These are phyloP conservation scores for Sacculina carcini DNA, from an alignment of 2,888 invertebrate species.

Conservation along the genomic window DNA sequence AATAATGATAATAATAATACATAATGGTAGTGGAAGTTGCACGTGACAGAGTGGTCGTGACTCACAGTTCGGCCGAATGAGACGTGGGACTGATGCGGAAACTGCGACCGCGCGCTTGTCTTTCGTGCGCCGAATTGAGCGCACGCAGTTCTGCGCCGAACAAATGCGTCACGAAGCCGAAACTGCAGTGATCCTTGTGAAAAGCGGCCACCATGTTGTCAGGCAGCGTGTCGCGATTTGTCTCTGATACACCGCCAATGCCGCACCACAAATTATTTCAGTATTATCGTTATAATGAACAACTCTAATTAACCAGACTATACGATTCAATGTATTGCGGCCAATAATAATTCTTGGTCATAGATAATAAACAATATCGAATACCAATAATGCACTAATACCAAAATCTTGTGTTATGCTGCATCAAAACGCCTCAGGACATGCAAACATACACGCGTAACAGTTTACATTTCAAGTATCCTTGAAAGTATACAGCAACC, in stretches of 20 bases:
- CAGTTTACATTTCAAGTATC: too few relatives aligned
- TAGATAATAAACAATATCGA: too few relatives aligned
- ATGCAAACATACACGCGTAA: too few relatives aligned
- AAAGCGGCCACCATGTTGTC: conserved; percentile 78
- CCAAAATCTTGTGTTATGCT: too few relatives aligned
- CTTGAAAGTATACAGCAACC: background rate
- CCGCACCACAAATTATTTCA: background rate
- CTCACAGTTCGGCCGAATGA: conserved; percentile 42
- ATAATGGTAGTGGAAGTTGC: too few relatives aligned
- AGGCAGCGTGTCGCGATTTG: conserved; percentile 71
- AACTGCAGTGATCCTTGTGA: conserved; percentile 71
- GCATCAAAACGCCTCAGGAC: too few relatives aligned
- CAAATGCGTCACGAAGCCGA: conserved; percentile 89
- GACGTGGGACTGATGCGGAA: conserved; percentile 75
- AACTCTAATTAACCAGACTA: too few relatives aligned
- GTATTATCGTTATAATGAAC: too few relatives aligned
- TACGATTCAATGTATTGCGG: too few relatives aligned
- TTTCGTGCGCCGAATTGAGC: conserved; percentile 34
- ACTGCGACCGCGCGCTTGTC: conserved; percentile 45
- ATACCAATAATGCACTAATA: too few relatives aligned
- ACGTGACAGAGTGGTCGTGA: conserved; percentile 7
- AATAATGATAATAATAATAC: background rate
- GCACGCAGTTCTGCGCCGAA: conserved; percentile 76
- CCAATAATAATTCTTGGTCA: too few relatives aligned
- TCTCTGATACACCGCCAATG: conserved; percentile 27